phyloP scores from a whole-genome alignment of 2,113 vertebrate species.

The Toxostoma redivivum region DNA sequence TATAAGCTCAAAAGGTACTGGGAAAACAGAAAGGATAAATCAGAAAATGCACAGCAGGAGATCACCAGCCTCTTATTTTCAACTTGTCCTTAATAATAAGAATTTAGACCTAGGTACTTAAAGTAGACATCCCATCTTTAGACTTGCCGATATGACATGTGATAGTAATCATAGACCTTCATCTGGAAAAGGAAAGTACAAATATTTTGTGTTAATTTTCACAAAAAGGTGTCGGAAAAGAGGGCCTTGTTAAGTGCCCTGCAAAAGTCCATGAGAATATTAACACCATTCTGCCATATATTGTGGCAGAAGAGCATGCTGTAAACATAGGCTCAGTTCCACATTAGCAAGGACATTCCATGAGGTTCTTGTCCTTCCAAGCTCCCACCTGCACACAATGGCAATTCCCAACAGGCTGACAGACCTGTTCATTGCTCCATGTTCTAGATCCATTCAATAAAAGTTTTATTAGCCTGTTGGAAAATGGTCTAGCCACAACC shows the following conservation, averaged over 20 bases:
- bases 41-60: background rate
- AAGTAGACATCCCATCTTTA: background rate
- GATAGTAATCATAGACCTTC: background rate
- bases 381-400: background rate
- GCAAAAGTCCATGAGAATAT: background rate
- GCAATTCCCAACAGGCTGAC: background rate
- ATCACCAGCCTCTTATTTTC: background rate
- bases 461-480: background rate
- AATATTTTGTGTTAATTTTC: background rate
- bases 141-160: background rate
- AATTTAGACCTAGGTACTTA: background rate
- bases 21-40: background rate
- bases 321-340: background rate
- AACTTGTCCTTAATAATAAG: background rate
- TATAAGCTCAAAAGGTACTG: background rate
- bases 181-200: background rate
- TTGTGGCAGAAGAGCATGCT: background rate
- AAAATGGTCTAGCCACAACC: background rate
- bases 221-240: background rate
- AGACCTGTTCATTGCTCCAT: background rate
- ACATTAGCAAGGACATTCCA: background rate
- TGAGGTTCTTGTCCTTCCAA: background rate
- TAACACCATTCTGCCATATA: background rate
- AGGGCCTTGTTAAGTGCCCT: background rate
- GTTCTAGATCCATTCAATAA: background rate